A percentile compares a stretch with the other conserved stretches of the same genome.
Evolutionary conservation across 92 coral and sea anemone genomes (phyloP).

Genomic region (Phymanthus crucifer): DNA sequence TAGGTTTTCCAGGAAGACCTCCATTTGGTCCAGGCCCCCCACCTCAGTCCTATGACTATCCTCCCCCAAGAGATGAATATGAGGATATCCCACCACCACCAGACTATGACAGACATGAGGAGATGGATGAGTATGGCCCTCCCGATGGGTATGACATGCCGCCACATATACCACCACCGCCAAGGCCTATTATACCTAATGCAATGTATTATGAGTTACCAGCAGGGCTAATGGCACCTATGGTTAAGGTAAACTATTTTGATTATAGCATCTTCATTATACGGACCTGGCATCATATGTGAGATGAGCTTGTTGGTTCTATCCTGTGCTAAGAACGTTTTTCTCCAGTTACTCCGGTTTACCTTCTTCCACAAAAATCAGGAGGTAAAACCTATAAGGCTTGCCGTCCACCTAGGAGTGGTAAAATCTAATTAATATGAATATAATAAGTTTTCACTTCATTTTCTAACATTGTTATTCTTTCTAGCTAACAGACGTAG

Average conservation of each 20-base stretch:
- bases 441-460: too few relatives aligned
- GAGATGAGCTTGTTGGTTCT: too few relatives aligned
- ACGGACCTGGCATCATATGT: too few relatives aligned
- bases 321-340: too few relatives aligned
- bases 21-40: constrained; percentile 78
- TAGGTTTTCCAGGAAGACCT: constrained; percentile 62
- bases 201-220: constrained; percentile 98
- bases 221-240: constrained; percentile 97
- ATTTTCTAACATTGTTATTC: not conserved
- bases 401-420: too few relatives aligned
- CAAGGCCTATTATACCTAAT: constrained; percentile 82
- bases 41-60: constrained; percentile 89
- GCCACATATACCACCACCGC: constrained; percentile 64
- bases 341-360: too few relatives aligned
- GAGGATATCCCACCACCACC: constrained; percentile 75
- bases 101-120: constrained; percentile 51
- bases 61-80: constrained; percentile 68
- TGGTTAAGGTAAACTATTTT: constrained; percentile 66
- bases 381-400: too few relatives aligned
- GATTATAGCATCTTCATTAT: not conserved
- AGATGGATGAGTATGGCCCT: constrained; percentile 47
- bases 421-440: too few relatives aligned
- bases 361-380: too few relatives aligned
- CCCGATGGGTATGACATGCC: constrained; percentile 61
- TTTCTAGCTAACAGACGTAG: constrained; percentile 80